Percentiles rank a stretch among this genome's conserved stretches.
phyloP scores from a whole-genome alignment of 2,113 vertebrate genomes.

The Marcusenius ussheri region DNA sequence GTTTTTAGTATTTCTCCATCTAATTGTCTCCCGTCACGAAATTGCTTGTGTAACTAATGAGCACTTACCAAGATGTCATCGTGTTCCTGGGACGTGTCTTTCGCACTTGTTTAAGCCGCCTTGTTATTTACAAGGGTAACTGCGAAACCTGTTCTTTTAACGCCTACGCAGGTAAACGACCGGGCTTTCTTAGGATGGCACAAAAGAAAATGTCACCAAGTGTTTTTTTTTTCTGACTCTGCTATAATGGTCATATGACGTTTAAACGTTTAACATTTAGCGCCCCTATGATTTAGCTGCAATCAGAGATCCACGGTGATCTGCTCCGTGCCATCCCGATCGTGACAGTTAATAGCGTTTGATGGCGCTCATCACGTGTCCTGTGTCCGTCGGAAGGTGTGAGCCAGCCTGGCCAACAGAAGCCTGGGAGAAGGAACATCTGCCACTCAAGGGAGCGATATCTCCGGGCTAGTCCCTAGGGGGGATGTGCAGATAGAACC shows the following conservation, averaged over 20 bases:
- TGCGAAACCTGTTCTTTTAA: slow-evolving; percentile 12
- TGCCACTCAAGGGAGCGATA: neutral
- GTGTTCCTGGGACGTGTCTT: neutral
- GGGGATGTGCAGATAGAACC: neutral
- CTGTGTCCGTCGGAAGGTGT: neutral
- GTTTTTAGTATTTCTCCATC: neutral
- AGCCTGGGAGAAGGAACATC: slow-evolving; percentile 1
- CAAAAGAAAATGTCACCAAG: neutral
- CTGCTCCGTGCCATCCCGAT: neutral
- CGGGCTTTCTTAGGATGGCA: neutral
- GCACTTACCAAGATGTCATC: neutral
- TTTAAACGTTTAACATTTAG: neutral
- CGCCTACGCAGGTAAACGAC: neutral
- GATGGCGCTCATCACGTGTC: neutral
- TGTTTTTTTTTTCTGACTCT: neutral
- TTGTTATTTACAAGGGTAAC: neutral
- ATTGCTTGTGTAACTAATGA: slow-evolving; percentile 1
- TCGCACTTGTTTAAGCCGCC: neutral
- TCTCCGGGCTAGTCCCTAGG: neutral
- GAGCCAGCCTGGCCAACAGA: neutral
- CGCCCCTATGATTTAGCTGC: neutral
- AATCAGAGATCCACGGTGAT: neutral
- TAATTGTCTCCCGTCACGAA: neutral
- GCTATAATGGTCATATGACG: neutral
- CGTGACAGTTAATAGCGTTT: neutral